These are phyloP conservation scores for Latrodectus hesperus DNA, from an alignment of 2,888 invertebrate genomes.

Conservation along the genomic window DNA sequence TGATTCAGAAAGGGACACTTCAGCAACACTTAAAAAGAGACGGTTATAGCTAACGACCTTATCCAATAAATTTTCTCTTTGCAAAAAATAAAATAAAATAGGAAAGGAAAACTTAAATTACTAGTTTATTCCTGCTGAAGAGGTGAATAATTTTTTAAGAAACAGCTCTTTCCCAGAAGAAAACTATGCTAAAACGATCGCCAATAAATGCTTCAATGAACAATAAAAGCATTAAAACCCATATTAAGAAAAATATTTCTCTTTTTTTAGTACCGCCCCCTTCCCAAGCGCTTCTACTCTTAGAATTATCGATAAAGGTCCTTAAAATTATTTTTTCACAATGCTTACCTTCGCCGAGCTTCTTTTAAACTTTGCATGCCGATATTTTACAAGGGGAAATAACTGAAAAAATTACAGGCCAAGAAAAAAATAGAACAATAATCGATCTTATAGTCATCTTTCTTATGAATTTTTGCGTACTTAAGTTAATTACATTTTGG, in stretches of 20 bases:
- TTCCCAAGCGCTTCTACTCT: conserved; percentile 1
- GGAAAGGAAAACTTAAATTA: conserved; percentile 28
- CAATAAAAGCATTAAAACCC: conserved; percentile 67
- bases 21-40: conserved; percentile 3
- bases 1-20: conserved; percentile 5
- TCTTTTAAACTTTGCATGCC: conserved; percentile 36
- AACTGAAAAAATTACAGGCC: background rate
- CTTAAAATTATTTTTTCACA: conserved; percentile 45
- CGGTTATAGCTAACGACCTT: conserved; percentile 27
- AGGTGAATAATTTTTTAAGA: conserved; percentile 37
- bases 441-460: conserved; percentile 63
- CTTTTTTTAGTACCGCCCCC: conserved; percentile 44
- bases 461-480: conserved; percentile 67
- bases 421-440: conserved; percentile 46
- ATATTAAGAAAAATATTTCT: conserved; percentile 62
- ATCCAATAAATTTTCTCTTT: conserved; percentile 29
- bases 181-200: conserved; percentile 48
- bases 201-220: conserved; percentile 63
- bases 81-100: conserved; percentile 4
- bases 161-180: conserved; percentile 17
- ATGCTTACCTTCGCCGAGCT: conserved; percentile 32
- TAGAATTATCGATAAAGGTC: conserved; percentile 61
- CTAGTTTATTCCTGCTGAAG: conserved; percentile 10
- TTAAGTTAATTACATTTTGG: conserved; percentile 68
- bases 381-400: conserved; percentile 54